These are phyloP conservation scores for Abrostola triplasia DNA, from an alignment of 2,888 invertebrate genomes.

Conservation along the genomic window DNA sequence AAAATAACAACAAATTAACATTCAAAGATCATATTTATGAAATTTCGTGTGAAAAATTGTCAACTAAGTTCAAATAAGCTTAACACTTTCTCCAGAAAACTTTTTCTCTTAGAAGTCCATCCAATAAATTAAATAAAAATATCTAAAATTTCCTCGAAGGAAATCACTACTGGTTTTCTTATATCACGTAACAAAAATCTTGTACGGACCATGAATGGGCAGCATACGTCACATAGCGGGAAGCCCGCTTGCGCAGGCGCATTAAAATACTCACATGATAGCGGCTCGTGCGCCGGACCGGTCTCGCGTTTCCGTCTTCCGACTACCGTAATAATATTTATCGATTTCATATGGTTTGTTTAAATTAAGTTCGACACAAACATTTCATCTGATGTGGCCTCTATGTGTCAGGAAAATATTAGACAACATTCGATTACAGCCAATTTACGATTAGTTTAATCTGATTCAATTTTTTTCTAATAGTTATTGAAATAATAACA, in stretches of 20 bases:
- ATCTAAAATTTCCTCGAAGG: slow-evolving; percentile 11
- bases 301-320: slow-evolving; percentile 79
- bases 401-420: slow-evolving; percentile 30
- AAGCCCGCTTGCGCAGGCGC: slow-evolving; percentile 59
- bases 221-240: slow-evolving; percentile 65
- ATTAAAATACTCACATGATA: slow-evolving; percentile 48
- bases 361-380: slow-evolving; percentile 24
- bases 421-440: slow-evolving; percentile 11
- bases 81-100: neutral
- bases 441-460: slow-evolving; percentile 4
- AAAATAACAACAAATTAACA: neutral
- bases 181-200: slow-evolving; percentile 46
- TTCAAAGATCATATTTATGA: neutral
- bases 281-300: slow-evolving; percentile 62
- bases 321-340: slow-evolving; percentile 61
- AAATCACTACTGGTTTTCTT: slow-evolving; percentile 43
- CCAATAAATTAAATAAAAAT: slow-evolving; percentile 30
- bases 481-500: neutral
- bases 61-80: too few relatives aligned
- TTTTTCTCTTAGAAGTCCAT: slow-evolving; percentile 4
- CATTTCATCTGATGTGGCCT: slow-evolving; percentile 38
- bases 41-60: neutral
- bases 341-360: slow-evolving; percentile 38
- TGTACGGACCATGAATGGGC: slow-evolving; percentile 61
- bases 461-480: slow-evolving; percentile 16